Conservation (phyloP, 2,888 invertebrate species). For the Nymphalis polychloros region DNA sequence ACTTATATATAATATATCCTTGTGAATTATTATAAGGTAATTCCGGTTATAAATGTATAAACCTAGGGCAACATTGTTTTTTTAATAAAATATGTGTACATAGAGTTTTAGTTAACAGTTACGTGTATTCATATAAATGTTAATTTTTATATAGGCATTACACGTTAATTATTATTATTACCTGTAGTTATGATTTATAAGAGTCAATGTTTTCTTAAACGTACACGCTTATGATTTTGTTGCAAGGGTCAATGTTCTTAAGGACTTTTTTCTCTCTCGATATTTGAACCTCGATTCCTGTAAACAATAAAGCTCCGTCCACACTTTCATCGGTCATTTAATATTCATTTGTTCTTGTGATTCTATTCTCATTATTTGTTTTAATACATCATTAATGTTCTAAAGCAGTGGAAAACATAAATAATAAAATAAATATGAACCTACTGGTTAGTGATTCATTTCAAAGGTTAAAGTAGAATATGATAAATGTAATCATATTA, state of each 20-base stretch:
- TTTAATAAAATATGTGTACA: not conserved
- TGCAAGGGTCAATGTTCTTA: slow-evolving; percentile 21
- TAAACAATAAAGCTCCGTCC: slow-evolving; percentile 9
- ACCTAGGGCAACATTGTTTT: slow-evolving; percentile 3
- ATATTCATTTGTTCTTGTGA: not conserved
- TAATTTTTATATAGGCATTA: not conserved
- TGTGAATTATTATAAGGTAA: slow-evolving; percentile 5
- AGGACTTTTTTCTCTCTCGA: slow-evolving; percentile 6
- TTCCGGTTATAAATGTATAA: slow-evolving; percentile 5
- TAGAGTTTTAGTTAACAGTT: not conserved
- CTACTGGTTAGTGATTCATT: no score
- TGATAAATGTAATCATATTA: no score
- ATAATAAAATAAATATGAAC: no score
- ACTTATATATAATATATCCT: not conserved
- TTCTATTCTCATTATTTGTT: not conserved
- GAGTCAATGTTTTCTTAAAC: not conserved
- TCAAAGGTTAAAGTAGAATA: no score
- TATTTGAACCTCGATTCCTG: slow-evolving; percentile 5
- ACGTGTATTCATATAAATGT: not conserved
- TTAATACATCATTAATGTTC: no score
- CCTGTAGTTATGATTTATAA: not conserved
- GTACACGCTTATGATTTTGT: slow-evolving; percentile 5
- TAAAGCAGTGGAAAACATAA: no score
- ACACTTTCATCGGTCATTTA: not conserved
- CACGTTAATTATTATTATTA: not conserved